Evolutionary conservation across 2,113 vertebrate genomes (phyloP), one percentile per base, ranked within the genome.

Genomic region (Toxotes chatareus): DNA sequence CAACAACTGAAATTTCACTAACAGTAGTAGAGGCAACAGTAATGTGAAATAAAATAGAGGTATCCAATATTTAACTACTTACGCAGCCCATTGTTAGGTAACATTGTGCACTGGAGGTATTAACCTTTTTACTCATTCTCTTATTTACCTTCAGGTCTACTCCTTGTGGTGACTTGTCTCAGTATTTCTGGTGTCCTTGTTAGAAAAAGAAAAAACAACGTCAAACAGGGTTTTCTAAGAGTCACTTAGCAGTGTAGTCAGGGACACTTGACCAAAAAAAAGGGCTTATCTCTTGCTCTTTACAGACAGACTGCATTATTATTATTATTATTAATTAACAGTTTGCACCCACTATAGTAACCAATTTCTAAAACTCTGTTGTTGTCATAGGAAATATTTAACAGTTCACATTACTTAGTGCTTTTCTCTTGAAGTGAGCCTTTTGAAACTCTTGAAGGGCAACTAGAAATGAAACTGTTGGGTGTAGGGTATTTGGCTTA

Each of bases 91-190:
- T 12, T 56, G 10, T 56, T 56, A 2, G n/a, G n/a, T 23, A 5
- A 23, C 10, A 56, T 12, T 34, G 31, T 73, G 21, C 13, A 61
- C 10, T 70, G 1, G 13, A 27, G 13, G 1, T 73, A 2, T 31
- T 17, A 38, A 36, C 31, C 13, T 17, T 23, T 16, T 66, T 61
- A 11, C 12, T 47, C 2, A 23, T 21, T 31, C 21, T 47, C 19
- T 19, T 42, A 8, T 67, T 55, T 34, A 9, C 38, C 14, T 70
- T 77, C 94, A 98, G 97, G 96, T 97, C 27, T 27, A 97, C 96
- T 97, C 96, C 91, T 97, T 97, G 94, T 97, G 97, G 97, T 97
- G 94, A 96, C 96, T 95, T 88, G 88, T 57, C 23, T 5, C 10
- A n/a, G 7, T 27, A 4, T 13, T 53, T 38, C 11, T 60, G 4